Evolutionary conservation across 2,113 vertebrate species (phyloP), one percentile per base, ranked within the genome.

Genomic region (Labrus mixtus): DNA sequence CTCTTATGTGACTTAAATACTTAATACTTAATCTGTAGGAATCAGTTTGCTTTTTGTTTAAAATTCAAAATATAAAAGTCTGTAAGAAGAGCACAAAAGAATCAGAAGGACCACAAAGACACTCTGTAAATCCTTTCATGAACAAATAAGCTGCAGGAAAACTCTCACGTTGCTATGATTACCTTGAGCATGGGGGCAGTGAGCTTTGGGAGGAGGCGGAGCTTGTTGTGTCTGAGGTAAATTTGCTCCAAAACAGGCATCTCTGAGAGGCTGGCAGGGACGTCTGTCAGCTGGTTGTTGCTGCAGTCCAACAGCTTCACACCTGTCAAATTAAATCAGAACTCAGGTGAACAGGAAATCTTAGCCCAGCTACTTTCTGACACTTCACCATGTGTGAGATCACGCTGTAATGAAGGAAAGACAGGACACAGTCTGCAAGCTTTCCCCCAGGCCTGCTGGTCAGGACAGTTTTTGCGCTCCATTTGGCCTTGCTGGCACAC

Each of bases 191-290:
- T 93, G 90, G 58, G 94, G 90, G 85, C 93, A 85, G 91, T 93
- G 19, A 99, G 88, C 54, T 95, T 93, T 0, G 97, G 97, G 57
- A 99, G 77, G 51, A 89, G 82, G 9, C 45, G 77, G n/a, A 99
- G 90, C 68, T 95, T 97, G 92, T 99, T 99, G 84, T 95, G 97
- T 73, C 94, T 90, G 76, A 99, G 91, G 84, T 97, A 97, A 1
- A 99, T 96, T 84, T 96, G 95, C 87, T 99, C 96, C 76, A 99
- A 90, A 57, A 95, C 95, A 0, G 91, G 89, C 96, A 99, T 97
- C 56, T 85, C 87, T 0, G 95, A 95, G 46, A 99, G 20, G 53
- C 94, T 90, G 11, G 92, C 51, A 36, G 98, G 97, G 2, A 99
- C 69, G 0, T 90, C 90, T 74, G 95, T 96, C 88, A 99, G 90